Conservation (phyloP, 1,140 invertebrate genomes). For the Wasmannia auropunctata region DNA sequence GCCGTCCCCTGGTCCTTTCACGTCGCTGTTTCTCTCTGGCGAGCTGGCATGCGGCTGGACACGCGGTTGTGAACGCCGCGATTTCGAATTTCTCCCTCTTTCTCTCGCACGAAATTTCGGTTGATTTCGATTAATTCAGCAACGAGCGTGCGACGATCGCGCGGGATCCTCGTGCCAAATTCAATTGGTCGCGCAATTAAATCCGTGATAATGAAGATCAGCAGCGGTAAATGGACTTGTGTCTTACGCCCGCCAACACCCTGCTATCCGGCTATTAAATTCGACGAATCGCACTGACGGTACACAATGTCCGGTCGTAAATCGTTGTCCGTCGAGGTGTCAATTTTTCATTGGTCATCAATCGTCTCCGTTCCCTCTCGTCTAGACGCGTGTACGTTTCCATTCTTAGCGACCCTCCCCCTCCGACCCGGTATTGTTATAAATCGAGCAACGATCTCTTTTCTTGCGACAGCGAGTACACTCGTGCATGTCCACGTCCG, state of each 20-base stretch:
- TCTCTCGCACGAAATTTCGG: not conserved
- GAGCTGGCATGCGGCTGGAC: not conserved
- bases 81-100: conserved; percentile 29
- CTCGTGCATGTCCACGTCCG: not conserved
- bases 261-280: not conserved
- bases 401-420: not conserved
- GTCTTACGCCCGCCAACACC: not conserved
- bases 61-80: not conserved
- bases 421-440: conserved; percentile 1
- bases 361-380: not conserved
- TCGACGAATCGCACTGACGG: not conserved
- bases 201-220: not conserved
- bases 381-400: not conserved
- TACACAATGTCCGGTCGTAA: not conserved
- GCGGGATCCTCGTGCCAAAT: not conserved
- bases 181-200: not conserved
- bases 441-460: conserved; percentile 24
- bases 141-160: not conserved
- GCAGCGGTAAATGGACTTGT: not conserved
- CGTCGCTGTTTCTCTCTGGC: not conserved
- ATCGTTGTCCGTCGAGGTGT: not conserved
- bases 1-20: not conserved
- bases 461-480: not conserved
- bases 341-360: conserved; percentile 40
- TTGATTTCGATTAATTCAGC: conserved; percentile 13